These are phyloP conservation scores for Todus mexicanus DNA, from an alignment of 2,797 vertebrate species.

Conservation along the genomic window DNA sequence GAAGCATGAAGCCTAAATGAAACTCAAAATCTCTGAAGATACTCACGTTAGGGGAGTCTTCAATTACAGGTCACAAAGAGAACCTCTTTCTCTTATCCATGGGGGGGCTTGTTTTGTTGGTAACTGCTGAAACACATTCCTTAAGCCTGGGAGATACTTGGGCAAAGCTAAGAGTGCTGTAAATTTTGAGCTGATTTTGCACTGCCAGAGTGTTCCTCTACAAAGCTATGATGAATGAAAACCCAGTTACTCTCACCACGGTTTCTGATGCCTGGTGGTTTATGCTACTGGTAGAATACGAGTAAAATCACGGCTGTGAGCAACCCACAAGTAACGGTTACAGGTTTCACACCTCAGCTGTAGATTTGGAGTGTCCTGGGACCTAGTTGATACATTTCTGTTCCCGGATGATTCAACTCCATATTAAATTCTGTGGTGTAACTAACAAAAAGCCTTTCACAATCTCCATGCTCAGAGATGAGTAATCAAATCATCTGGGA, in stretches of 20 bases:
- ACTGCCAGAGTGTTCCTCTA: neutral
- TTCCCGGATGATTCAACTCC: neutral
- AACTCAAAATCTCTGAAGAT: neutral
- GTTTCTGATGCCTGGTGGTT: neutral
- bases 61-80: neutral
- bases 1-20: neutral
- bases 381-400: neutral
- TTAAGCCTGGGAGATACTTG: neutral
- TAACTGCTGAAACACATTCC: neutral
- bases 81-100: neutral
- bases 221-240: neutral
- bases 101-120: neutral
- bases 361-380: neutral
- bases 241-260: neutral
- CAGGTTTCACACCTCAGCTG: neutral
- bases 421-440: neutral
- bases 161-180: neutral
- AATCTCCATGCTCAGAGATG: neutral
- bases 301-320: neutral
- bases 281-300: neutral
- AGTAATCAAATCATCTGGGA: neutral
- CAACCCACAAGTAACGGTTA: neutral
- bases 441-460: conserved; percentile 2
- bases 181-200: neutral
- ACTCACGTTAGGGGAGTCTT: neutral